Evolutionary conservation across 2,113 vertebrate species (phyloP), one percentile per base, ranked within the genome.

Genomic region (Dicaeum eximium): DNA sequence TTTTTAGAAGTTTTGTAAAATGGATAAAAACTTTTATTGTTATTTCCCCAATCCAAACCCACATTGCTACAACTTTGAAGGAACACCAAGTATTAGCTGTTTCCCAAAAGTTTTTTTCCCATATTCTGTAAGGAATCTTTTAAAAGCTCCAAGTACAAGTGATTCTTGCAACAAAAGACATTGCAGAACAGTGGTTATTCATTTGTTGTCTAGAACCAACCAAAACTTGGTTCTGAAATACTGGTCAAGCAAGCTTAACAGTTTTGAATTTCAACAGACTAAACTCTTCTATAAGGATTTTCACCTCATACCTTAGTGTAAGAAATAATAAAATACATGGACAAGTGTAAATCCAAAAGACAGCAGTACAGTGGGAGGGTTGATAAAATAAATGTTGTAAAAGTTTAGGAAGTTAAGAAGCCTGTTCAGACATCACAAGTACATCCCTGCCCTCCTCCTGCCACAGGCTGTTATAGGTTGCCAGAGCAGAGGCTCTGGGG

Each of bases 361-460:
- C 35, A 81, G 54, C 0, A 3, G 15, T 44, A 61, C 1, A 5
- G 35, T 14, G 15, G 10, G 24, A 77, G 3, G 11, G 16, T 10
- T 69, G 27, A 53, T 33, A 51, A 83, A 44, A 62, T 10, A 50
- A n/a, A 82, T 33, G 27, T 2, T 58, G n/a, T 17, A 78, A 79
- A 65, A 79, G 54, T 22, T 22, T n/a, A 20, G 38, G 1, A 51
- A 62, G 61, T 79, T 53, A 35, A 73, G 35, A 53, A 44, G 27
- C 30, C 42, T 33, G 21, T 33, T 48, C 6, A 54, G 69, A 33
- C 44, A 73, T 4, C 58, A 50, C 40, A 60, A 25, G 44, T 22
- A 45, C 48, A 42, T 37, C 58, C 42, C 35, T 37, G 64, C 50
- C 61, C 22, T 72, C 38, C 45, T 71, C 15, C 78, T 56, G 33